phyloP scores from a whole-genome alignment of 2,113 vertebrate species.

The Corapipo altera region DNA sequence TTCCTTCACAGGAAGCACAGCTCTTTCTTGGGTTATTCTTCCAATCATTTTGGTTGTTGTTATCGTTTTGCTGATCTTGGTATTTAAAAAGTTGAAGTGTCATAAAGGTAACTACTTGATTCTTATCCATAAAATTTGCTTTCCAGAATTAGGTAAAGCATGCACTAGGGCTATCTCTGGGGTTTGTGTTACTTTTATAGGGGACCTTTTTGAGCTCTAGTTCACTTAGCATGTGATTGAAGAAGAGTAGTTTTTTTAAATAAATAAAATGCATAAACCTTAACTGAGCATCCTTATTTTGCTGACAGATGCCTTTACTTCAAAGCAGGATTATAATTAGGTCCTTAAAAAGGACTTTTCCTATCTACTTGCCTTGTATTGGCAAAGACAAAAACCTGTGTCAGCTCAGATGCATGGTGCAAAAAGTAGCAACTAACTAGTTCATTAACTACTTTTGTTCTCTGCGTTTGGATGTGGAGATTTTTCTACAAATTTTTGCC shows the following conservation, averaged over 20 bases:
- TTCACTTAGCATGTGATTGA: not conserved
- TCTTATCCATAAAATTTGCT: not conserved
- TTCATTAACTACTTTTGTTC: not conserved
- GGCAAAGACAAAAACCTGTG: not conserved
- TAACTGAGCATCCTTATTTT: not conserved
- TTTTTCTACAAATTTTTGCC: not conserved
- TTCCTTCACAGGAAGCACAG: not conserved
- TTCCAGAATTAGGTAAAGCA: not conserved
- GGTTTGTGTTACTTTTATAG: not conserved
- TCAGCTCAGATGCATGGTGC: not conserved
- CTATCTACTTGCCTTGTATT: not conserved
- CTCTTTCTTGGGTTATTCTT: not conserved
- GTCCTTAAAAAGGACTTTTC: not conserved
- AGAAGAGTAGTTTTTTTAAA: not conserved
- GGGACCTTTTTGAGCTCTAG: not conserved
- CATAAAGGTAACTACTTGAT: conserved; percentile 18
- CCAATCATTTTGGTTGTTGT: fast-evolving
- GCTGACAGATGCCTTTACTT: not conserved
- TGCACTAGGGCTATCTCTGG: not conserved
- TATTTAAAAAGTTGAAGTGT: not conserved
- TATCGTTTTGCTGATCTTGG: not conserved
- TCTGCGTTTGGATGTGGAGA: not conserved
- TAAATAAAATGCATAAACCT: not conserved
- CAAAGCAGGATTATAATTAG: not conserved
- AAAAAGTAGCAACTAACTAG: not conserved